Conservation (phyloP, 2,113 vertebrate genomes). For the Xiphophorus maculatus region DNA sequence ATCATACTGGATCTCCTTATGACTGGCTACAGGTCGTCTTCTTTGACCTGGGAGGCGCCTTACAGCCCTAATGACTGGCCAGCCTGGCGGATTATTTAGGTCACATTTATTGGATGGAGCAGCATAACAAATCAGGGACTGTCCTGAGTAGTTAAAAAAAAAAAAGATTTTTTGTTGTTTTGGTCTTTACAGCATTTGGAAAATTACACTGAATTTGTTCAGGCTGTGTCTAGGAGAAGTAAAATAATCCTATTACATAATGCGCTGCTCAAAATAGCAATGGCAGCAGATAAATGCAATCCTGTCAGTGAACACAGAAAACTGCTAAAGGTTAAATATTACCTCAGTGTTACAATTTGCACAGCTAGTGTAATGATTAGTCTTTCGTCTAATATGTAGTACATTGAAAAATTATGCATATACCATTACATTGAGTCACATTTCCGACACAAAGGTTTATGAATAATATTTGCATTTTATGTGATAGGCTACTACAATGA, state of each 20-base stretch:
- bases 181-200: slow-evolving; percentile 14
- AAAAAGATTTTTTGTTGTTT: not conserved
- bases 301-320: slow-evolving; percentile 10
- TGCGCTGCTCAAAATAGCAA: slow-evolving; percentile 22
- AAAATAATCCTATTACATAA: slow-evolving; percentile 44
- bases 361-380: not conserved
- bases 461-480: not conserved
- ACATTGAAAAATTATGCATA: not conserved
- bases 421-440: not conserved
- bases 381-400: not conserved
- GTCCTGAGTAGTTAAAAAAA: not conserved
- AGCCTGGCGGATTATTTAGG: slow-evolving; percentile 43
- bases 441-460: not conserved
- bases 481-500: not conserved
- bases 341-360: not conserved
- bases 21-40: slow-evolving; percentile 50
- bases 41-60: slow-evolving; percentile 44
- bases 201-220: slow-evolving; percentile 15
- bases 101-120: slow-evolving; percentile 30
- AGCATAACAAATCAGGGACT: not conserved
- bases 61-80: slow-evolving; percentile 27
- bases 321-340: slow-evolving; percentile 15
- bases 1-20: slow-evolving; percentile 36
- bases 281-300: slow-evolving; percentile 7
- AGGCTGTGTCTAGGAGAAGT: slow-evolving; percentile 24